Evolutionary conservation across 2,113 vertebrate species (phyloP).

Genomic region (Gopherus evgoodei): DNA sequence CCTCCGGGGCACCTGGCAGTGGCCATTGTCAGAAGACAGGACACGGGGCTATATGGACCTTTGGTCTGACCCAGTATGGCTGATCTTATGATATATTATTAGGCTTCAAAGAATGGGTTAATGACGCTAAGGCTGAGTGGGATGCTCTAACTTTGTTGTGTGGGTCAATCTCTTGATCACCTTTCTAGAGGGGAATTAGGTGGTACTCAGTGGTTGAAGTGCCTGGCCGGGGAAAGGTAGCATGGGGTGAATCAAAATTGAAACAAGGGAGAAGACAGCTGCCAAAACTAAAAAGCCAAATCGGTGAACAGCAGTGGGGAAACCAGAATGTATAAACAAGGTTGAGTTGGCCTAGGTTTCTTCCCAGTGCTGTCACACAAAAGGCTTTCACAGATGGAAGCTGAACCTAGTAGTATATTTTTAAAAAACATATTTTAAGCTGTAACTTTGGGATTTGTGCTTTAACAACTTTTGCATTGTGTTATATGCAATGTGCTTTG

Average conservation of each 20-base stretch:
- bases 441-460: conserved; percentile 1
- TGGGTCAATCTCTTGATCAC: fast-evolving
- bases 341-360: not conserved
- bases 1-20: too few species aligned
- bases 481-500: not conserved
- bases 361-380: not conserved
- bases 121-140: not conserved
- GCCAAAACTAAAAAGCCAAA: not conserved
- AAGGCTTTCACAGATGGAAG: not conserved
- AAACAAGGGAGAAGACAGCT: not conserved
- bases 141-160: not conserved
- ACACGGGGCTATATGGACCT: too few species aligned
- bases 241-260: not conserved
- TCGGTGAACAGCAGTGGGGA: not conserved
- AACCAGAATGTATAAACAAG: not conserved
- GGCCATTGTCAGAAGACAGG: too few species aligned
- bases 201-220: not conserved
- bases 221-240: not conserved
- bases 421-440: not conserved
- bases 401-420: not conserved
- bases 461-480: not conserved
- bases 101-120: not conserved
- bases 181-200: not conserved
- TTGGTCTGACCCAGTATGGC: too few species aligned
- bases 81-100: not conserved